Evolutionary conservation across 35 echinoderm and acorn worm species (phyloP), one percentile per base, ranked within the genome.

Genomic region (Ophiothrix spiculata): DNA sequence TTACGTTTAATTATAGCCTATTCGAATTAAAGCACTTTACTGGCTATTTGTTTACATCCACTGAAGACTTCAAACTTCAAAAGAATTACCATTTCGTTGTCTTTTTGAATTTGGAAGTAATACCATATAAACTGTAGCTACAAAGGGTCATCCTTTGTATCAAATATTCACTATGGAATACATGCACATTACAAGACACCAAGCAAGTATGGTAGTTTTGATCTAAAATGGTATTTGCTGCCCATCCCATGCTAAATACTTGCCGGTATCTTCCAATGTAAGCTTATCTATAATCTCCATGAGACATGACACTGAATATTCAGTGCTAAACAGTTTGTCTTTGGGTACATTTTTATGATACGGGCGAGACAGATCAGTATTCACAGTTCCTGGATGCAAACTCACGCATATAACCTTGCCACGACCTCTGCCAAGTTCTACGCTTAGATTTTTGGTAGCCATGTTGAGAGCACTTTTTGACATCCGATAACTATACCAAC

Each of bases 401-500:
- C 86, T 85, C 25, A 97, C 37, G 36, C 94, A 97, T 15, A 97
- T 90, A 38, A 97, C 91, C 45, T 91, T 91, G 32, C 63, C 31
- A 39, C 79, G 87, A 11, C 90, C 77, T 36, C 94, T 78, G 39
- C 79, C 85, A 4, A 97, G 78, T 75, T 97, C 94, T 29, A 97
- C 87, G 83, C 94, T 93, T 33, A 97, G 87, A 56, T 97, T 97
- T 77, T 90, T 97, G 16, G 90, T 97, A 15, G 94, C 90, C 90
- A 92, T 97, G 90, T 97, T 97, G 69, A 97, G 90, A 40, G 94
- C 94, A 19, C 86, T 89, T 64, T 97, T 97, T 14, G 94, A 97
- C 94, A 97, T 92, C 25, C 94, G 86, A 76, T 97, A 97, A 84
- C 90, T 92, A 84, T 97, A 97, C 94, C 94, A 97, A 35, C 94